Percentiles rank a stretch among this genome's conserved stretches.
phyloP scores from a whole-genome alignment of 2,888 invertebrate species.

The Belgica antarctica region DNA sequence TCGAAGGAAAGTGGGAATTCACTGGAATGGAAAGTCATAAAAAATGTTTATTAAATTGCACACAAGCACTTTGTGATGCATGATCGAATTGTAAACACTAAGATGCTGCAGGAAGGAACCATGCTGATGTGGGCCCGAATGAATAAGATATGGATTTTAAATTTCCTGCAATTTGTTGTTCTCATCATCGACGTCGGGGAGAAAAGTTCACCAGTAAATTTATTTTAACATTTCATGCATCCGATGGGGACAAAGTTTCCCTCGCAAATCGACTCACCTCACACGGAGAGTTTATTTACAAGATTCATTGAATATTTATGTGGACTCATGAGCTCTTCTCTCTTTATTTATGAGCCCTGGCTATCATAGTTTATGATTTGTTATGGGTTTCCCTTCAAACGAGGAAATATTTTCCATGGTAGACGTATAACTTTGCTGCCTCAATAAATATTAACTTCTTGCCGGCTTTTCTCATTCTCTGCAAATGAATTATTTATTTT shows the following conservation, averaged over 20 bases:
- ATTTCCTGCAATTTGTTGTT: too few relatives aligned
- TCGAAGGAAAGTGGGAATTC: not conserved
- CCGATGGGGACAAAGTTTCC: too few relatives aligned
- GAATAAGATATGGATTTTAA: too few relatives aligned
- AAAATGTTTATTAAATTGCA: not conserved
- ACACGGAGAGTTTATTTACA: not conserved
- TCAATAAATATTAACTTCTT: conserved; percentile 26
- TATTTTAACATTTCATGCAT: too few relatives aligned
- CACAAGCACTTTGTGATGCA: not conserved
- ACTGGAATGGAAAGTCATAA: conserved; percentile 1
- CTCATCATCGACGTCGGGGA: too few relatives aligned
- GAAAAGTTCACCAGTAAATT: too few relatives aligned
- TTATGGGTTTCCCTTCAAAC: conserved; percentile 15
- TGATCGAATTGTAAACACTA: not conserved
- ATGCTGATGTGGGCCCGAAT: too few relatives aligned
- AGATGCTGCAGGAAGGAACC: too few relatives aligned
- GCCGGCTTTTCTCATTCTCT: not conserved
- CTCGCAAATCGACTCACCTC: too few relatives aligned
- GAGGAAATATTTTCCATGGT: not conserved
- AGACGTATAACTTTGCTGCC: not conserved
- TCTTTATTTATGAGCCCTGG: conserved; percentile 30
- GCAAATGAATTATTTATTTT: conserved; percentile 37
- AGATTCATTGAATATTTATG: conserved; percentile 41
- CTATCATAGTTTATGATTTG: conserved; percentile 35
- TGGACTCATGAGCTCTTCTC: conserved; percentile 14